Conservation (phyloP, 2,888 invertebrate genomes). For the Leucozona laternaria region DNA sequence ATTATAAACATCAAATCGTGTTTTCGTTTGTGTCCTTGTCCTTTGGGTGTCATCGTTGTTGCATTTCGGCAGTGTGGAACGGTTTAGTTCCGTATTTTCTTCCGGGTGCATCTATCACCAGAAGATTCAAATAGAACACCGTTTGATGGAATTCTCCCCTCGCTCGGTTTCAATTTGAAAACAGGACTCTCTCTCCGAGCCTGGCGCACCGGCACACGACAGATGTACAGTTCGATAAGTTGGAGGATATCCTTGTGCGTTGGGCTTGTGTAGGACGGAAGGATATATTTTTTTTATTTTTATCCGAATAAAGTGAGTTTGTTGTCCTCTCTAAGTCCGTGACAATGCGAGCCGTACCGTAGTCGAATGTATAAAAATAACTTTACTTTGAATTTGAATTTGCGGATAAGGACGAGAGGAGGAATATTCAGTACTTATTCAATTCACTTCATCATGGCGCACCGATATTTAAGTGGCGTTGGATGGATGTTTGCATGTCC, state of each 20-base stretch:
- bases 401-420: constrained; percentile 47
- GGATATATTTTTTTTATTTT: constrained; percentile 12
- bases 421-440: constrained; percentile 1
- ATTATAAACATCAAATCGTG: background rate
- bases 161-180: constrained; percentile 38
- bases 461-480: constrained; percentile 19
- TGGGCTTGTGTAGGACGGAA: constrained; percentile 7
- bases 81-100: constrained; percentile 49
- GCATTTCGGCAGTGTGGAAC: constrained; percentile 55
- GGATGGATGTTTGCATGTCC: constrained; percentile 14
- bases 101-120: constrained; percentile 68
- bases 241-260: constrained; percentile 36
- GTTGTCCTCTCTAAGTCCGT: constrained; percentile 9
- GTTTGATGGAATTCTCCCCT: constrained; percentile 70
- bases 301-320: background rate
- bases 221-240: constrained; percentile 57
- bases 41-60: constrained; percentile 31
- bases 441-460: constrained; percentile 5
- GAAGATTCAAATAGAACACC: constrained; percentile 34
- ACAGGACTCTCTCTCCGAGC: constrained; percentile 21
- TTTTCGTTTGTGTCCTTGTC: constrained; percentile 13
- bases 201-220: constrained; percentile 67
- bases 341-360: constrained; percentile 25
- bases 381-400: constrained; percentile 59
- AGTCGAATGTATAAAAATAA: constrained; percentile 55